Conservation (phyloP, 2,888 invertebrate species). For the Sylvicola fuscatus region DNA sequence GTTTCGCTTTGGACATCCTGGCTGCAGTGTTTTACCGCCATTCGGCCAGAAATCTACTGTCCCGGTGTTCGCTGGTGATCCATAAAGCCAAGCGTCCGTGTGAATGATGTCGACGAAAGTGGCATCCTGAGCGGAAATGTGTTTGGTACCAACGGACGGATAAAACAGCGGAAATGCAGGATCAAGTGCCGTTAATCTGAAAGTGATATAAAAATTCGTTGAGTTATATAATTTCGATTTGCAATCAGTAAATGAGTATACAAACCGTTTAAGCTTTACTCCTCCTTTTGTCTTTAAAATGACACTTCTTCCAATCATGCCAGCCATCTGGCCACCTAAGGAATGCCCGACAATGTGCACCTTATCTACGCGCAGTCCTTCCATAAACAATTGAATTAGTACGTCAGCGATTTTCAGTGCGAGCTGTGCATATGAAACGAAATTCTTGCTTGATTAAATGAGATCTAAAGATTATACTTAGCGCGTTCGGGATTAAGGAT, state of each 20-base stretch:
- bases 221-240: not conserved
- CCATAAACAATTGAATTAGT: conserved; percentile 16
- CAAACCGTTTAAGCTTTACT: conserved; percentile 11
- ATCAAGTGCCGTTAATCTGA: conserved; percentile 9
- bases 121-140: conserved; percentile 31
- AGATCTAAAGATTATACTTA: too few species aligned
- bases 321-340: conserved; percentile 21
- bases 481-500: too few species aligned
- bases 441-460: not conserved
- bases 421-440: conserved; percentile 11
- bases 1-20: conserved; percentile 15
- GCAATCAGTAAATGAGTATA: too few species aligned
- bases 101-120: conserved; percentile 46
- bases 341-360: conserved; percentile 24
- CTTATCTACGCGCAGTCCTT: conserved; percentile 17
- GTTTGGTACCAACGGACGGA: conserved; percentile 19
- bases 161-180: conserved; percentile 10
- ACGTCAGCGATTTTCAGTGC: conserved; percentile 17
- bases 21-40: conserved; percentile 9
- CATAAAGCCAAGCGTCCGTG: conserved; percentile 40
- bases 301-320: conserved; percentile 18
- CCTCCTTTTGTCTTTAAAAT: conserved; percentile 11
- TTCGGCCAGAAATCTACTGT: conserved; percentile 31
- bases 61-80: conserved; percentile 34
- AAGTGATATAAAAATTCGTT: too few species aligned